phyloP scores from a whole-genome alignment of 2,888 invertebrate genomes.

The Protonemura montana region DNA sequence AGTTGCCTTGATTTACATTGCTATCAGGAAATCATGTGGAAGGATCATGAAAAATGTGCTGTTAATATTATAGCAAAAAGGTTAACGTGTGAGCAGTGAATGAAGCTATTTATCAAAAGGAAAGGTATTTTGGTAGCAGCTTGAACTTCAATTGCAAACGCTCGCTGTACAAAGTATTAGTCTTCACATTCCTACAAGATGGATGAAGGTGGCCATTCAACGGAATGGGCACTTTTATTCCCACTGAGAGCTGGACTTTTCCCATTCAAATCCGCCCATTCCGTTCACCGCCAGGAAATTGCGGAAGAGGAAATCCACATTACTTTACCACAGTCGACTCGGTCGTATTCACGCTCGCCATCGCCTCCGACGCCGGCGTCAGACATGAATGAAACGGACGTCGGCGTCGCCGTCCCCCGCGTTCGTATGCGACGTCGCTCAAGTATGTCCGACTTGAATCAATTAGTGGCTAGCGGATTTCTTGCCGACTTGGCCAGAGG shows the following conservation, averaged over 20 bases:
- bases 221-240: constrained; percentile 67
- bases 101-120: not conserved
- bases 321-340: constrained; percentile 14
- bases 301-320: constrained; percentile 17
- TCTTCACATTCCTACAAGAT: not conserved
- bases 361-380: constrained; percentile 1
- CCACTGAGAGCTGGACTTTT: constrained; percentile 66
- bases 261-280: constrained; percentile 63
- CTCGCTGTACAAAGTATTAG: not conserved
- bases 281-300: constrained; percentile 36
- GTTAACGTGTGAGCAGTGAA: not conserved
- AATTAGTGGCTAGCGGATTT: constrained; percentile 62
- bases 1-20: not conserved
- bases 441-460: constrained; percentile 77
- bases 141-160: not conserved
- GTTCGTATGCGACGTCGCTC: constrained; percentile 69
- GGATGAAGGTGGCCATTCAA: constrained; percentile 62
- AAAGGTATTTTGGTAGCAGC: not conserved
- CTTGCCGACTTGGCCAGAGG: constrained; percentile 78
- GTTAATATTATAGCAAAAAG: not conserved
- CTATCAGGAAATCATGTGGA: not conserved
- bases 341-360: constrained; percentile 13
- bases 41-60: not conserved
- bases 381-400: constrained; percentile 4
- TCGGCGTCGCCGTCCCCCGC: constrained; percentile 16